Conservation (phyloP, 2,888 invertebrate species). For the Muscina levida region DNA sequence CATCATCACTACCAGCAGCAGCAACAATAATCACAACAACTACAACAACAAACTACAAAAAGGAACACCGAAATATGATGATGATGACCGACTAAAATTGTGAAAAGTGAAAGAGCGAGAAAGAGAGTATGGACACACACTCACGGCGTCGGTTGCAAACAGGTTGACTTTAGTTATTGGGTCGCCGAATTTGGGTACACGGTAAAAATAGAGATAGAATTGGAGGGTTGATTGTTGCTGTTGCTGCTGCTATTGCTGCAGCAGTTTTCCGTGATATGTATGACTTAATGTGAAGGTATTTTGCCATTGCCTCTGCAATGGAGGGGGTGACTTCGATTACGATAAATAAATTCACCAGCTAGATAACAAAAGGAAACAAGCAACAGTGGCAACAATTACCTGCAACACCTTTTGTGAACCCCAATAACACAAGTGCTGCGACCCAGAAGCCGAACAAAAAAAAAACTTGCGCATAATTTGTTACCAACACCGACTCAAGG, state of each 20-base stretch:
- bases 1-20: not conserved
- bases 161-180: slow-evolving; percentile 54
- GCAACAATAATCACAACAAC: too few relatives aligned
- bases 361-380: slow-evolving; percentile 23
- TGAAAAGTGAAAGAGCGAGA: not conserved
- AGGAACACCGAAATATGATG: slow-evolving; percentile 8
- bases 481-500: slow-evolving; percentile 24
- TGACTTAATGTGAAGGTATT: slow-evolving; percentile 46
- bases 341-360: slow-evolving; percentile 5
- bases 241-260: slow-evolving; percentile 52
- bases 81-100: slow-evolving; percentile 26
- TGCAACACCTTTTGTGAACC: slow-evolving; percentile 51
- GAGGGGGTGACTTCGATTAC: slow-evolving; percentile 39
- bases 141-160: slow-evolving; percentile 45
- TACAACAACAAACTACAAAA: slow-evolving; percentile 8
- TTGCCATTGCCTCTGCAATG: not conserved
- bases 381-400: slow-evolving; percentile 58
- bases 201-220: slow-evolving; percentile 19
- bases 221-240: slow-evolving; percentile 56
- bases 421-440: slow-evolving; percentile 35
- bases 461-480: slow-evolving; percentile 56
- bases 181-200: slow-evolving; percentile 28
- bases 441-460: slow-evolving; percentile 36
- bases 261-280: slow-evolving; percentile 41
- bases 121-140: not conserved